These are phyloP conservation scores for Phania funesta DNA, from an alignment of 2,888 invertebrate genomes.

Conservation along the genomic window DNA sequence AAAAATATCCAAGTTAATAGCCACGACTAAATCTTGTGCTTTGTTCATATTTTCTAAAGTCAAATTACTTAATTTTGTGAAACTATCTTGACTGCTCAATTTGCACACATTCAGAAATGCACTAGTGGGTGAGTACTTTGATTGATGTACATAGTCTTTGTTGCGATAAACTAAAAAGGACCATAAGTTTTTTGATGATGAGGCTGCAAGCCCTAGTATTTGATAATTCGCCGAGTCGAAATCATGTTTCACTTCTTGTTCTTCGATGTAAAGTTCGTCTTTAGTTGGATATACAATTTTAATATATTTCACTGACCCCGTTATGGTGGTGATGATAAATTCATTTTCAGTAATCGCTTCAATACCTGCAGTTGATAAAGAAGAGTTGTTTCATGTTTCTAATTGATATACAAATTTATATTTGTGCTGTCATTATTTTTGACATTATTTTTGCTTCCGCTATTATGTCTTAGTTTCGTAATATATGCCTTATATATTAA, in stretches of 20 bases:
- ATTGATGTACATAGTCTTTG: constrained; percentile 70
- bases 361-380: constrained; percentile 69
- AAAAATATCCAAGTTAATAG: constrained; percentile 72
- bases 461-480: no score
- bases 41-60: constrained; percentile 55
- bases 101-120: constrained; percentile 70
- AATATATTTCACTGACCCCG: constrained; percentile 69
- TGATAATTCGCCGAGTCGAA: constrained; percentile 71
- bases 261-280: constrained; percentile 62
- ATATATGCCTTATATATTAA: no score
- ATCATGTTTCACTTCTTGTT: constrained; percentile 62
- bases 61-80: constrained; percentile 63
- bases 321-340: constrained; percentile 72
- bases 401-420: no score
- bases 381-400: not conserved
- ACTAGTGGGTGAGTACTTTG: constrained; percentile 41
- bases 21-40: constrained; percentile 72
- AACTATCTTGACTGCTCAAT: constrained; percentile 67
- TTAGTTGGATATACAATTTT: constrained; percentile 59
- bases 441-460: no score
- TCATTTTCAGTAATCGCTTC: constrained; percentile 67
- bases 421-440: no score
- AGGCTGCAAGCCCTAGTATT: constrained; percentile 72
- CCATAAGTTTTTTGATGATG: constrained; percentile 72
- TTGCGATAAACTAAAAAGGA: constrained; percentile 72